Evolutionary conservation across 2,113 vertebrate genomes (phyloP), one percentile per base, ranked within the genome.

Genomic region (Dipodomys ordii): DNA sequence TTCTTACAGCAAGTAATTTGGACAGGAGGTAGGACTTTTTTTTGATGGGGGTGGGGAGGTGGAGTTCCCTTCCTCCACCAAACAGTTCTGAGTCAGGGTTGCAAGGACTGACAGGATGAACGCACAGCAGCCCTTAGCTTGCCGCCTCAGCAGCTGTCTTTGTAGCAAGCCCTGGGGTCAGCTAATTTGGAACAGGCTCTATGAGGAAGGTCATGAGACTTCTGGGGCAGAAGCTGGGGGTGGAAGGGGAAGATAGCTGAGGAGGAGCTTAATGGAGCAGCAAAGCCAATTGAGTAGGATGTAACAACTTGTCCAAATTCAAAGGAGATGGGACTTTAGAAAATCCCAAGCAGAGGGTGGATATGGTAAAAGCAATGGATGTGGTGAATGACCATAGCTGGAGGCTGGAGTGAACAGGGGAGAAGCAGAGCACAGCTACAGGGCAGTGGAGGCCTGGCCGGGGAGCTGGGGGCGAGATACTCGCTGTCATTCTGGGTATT

Each of bases 121-220:
- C 4, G 12, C 60, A 16, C 12, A 10, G 67, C 18, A 30, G 44
- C 28, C 46, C 67, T 89, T 22, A 15, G 1, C 27, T 87, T 65
- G 32, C 8, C 35, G 10, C 16, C 13, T 91, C 30, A 16, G 32
- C 8, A 7, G 57, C 3, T 78, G 81, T 39, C 11, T 94, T 89
- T 39, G 32, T 60, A 76, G 72, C 35, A 80, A 87, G 84, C 57
- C 78, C 13, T 30, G 77, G 53, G 68, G 28, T 87, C 77, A 81
- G 46, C 64, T 64, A 49, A n/a, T 69, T 64, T 81, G 73, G 73
- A 79, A 78, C 86, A 30, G 25, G 49, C 94, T 93, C 78, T 73
- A 78, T 65, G 74, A 91, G 46, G 32, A 39, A 74, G 67, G 91
- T 85, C 62, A 62, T 87, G 91, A 84, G 73, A 82, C 76, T 83